Conservation (phyloP, 2,888 invertebrate species). For the Sinohyriopsis cumingii region DNA sequence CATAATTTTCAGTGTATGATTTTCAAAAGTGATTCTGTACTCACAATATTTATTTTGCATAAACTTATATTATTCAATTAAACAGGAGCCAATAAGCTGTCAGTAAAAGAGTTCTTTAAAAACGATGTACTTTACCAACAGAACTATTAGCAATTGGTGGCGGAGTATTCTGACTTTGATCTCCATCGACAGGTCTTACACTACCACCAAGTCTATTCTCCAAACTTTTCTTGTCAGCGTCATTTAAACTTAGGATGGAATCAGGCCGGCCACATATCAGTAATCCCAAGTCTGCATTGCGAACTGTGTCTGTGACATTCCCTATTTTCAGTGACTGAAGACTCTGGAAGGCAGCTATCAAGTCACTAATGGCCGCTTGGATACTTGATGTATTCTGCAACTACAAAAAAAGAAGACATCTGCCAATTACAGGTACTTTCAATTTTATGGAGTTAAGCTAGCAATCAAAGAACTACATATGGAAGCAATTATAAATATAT, state of each 20-base stretch:
- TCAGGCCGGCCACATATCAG: conserved; percentile 27
- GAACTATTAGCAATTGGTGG: no score
- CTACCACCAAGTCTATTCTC: no score
- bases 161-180: no score
- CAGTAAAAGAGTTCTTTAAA: no score
- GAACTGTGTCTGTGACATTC: not conserved
- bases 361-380: conserved; percentile 20
- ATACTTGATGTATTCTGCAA: conserved; percentile 12
- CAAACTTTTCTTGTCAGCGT: conserved; percentile 8
- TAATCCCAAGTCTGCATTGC: conserved; percentile 8
- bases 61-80: not conserved
- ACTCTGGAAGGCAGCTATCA: conserved; percentile 12
- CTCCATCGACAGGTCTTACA: no score
- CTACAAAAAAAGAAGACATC: conserved; percentile 1
- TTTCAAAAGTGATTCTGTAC: not conserved
- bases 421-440: no score
- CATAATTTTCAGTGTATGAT: not conserved
- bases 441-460: no score
- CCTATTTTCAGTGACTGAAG: conserved; percentile 10
- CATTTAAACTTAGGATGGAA: conserved; percentile 15
- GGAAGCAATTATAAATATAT: no score
- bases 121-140: no score
- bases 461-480: no score
- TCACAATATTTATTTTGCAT: not conserved
- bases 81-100: no score